Conservation (phyloP, 2,797 vertebrate genomes). For the Sternotherus odoratus region DNA sequence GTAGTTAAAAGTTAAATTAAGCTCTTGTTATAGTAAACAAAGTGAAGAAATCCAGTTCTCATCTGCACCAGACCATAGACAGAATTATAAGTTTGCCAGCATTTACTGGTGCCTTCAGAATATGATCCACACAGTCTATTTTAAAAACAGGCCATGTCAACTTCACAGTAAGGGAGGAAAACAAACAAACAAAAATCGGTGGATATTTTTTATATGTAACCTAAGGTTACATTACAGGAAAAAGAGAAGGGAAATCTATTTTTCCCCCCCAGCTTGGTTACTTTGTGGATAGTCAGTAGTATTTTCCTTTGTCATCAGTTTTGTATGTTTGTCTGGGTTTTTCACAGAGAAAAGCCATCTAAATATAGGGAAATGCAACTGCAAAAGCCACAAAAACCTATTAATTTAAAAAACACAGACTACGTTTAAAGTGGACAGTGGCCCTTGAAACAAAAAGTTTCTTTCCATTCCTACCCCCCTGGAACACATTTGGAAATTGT, state of each 20-base stretch:
- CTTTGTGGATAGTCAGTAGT: background rate
- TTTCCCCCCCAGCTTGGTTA: background rate
- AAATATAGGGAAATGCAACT: background rate
- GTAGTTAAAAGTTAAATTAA: background rate
- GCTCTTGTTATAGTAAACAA: background rate
- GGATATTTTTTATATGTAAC: constrained; percentile 62
- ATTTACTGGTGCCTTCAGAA: constrained; percentile 18
- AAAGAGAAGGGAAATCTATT: background rate
- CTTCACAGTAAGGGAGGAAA: constrained; percentile 64
- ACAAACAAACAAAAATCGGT: constrained; percentile 45
- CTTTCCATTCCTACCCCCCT: constrained; percentile 72
- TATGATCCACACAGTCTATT: constrained; percentile 43
- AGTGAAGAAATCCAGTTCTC: constrained; percentile 6
- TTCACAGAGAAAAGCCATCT: background rate
- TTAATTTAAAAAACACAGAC: constrained; percentile 33
- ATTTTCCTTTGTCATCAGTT: background rate
- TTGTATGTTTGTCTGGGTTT: background rate
- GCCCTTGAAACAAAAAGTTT: constrained; percentile 59
- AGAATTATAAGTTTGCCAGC: constrained; percentile 26
- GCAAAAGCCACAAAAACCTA: background rate
- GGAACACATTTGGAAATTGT: constrained; percentile 67
- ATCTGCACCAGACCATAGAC: background rate
- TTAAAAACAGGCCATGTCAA: constrained; percentile 63
- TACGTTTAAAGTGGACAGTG: constrained; percentile 41
- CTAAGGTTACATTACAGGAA: background rate